A percentile compares a stretch with the other conserved stretches of the same genome.
phyloP scores from a whole-genome alignment of 2,113 vertebrate species.

The Piprites chloris region DNA sequence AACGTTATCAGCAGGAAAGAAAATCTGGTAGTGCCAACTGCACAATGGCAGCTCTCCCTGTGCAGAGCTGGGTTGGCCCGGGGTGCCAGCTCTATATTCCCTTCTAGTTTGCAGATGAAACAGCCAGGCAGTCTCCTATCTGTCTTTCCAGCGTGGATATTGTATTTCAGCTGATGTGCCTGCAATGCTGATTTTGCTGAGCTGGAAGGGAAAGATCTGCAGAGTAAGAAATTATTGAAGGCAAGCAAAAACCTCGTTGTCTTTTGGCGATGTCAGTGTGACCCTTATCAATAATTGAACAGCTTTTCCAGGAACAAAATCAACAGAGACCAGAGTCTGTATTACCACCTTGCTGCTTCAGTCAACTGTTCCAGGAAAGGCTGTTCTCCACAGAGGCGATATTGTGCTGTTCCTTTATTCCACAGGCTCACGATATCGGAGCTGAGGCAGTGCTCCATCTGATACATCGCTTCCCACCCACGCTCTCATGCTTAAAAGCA shows the following conservation, averaged over 20 bases:
- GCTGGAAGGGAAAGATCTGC: slow-evolving; percentile 23
- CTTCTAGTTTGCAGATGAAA: background rate
- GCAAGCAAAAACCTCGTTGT: slow-evolving; percentile 20
- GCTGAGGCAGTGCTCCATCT: background rate
- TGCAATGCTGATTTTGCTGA: slow-evolving; percentile 1
- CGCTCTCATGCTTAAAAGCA: background rate
- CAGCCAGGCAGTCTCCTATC: background rate
- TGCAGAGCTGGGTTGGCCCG: background rate
- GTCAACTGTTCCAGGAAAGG: slow-evolving; percentile 41
- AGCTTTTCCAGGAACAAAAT: slow-evolving; percentile 75
- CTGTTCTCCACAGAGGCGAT: background rate
- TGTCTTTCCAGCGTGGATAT: background rate
- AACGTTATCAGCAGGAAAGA: background rate
- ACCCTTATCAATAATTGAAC: slow-evolving; percentile 68
- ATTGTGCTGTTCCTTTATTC: background rate
- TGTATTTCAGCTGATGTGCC: slow-evolving; percentile 39
- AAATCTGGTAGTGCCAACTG: background rate
- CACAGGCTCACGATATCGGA: background rate
- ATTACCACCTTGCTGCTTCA: background rate
- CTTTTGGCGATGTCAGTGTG: slow-evolving; percentile 48
- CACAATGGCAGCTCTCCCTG: background rate
- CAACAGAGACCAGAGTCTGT: slow-evolving; percentile 31
- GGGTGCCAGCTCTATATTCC: background rate
- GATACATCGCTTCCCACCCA: background rate
- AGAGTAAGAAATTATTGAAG: slow-evolving; percentile 49